Evolutionary conservation across 2,113 vertebrate species (phyloP).

Genomic region (Camelus bactrianus): DNA sequence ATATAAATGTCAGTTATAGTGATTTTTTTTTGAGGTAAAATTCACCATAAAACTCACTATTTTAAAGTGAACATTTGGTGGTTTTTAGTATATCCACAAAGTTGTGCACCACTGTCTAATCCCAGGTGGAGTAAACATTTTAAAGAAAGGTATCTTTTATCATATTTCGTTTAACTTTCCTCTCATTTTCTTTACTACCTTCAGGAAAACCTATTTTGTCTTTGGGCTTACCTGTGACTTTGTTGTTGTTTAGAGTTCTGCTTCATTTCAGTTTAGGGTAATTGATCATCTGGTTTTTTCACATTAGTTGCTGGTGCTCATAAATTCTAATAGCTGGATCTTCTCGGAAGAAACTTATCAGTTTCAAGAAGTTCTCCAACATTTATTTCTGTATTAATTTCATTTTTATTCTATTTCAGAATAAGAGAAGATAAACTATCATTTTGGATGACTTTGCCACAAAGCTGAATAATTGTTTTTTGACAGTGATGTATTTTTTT

Average conservation of each 20-base stretch:
- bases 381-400: slow-evolving; percentile 4
- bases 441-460: neutral
- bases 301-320: neutral
- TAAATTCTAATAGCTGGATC: neutral
- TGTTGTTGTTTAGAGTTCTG: neutral
- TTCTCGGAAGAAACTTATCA: neutral
- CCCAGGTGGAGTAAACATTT: neutral
- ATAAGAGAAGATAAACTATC: slow-evolving; percentile 15
- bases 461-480: slow-evolving; percentile 1
- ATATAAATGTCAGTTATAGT: neutral
- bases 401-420: slow-evolving; percentile 14
- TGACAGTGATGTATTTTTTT: neutral
- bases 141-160: neutral
- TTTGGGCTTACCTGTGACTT: neutral
- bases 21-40: neutral
- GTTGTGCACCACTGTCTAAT: neutral
- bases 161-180: neutral
- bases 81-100: neutral
- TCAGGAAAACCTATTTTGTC: neutral
- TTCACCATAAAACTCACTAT: slow-evolving; percentile 10
- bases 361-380: slow-evolving; percentile 4
- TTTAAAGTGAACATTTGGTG: neutral
- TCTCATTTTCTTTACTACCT: slow-evolving; percentile 11
- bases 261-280: slow-evolving; percentile 10
- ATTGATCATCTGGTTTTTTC: neutral